Percentiles rank a stretch among this genome's conserved stretches.
phyloP scores from a whole-genome alignment of 2,888 invertebrate genomes.

The Diplazon laetatorius region DNA sequence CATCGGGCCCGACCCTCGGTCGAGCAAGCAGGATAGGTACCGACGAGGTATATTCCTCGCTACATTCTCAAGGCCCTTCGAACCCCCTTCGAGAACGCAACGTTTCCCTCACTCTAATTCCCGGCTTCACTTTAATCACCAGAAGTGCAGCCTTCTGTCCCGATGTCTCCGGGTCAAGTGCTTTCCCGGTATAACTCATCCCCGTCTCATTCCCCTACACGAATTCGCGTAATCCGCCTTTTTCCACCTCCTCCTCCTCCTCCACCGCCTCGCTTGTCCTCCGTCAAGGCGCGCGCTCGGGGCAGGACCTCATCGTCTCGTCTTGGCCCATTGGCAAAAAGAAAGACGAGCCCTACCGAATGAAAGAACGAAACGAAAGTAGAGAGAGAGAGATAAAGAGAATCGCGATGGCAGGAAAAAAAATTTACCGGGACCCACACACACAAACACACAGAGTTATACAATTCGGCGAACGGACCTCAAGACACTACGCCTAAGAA shows the following conservation, averaged over 20 bases:
- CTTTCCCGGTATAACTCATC: slow-evolving; percentile 64
- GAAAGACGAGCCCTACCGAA: slow-evolving; percentile 32
- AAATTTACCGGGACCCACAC: neutral
- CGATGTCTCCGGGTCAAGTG: slow-evolving; percentile 74
- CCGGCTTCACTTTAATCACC: slow-evolving; percentile 79
- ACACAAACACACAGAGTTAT: neutral
- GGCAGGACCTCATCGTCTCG: neutral
- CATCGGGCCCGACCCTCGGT: slow-evolving; percentile 23
- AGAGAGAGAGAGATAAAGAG: slow-evolving; percentile 8
- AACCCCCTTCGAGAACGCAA: slow-evolving; percentile 57
- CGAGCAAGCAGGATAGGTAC: slow-evolving; percentile 19
- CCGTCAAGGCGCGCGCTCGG: too few species aligned
- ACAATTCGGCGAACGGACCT: neutral
- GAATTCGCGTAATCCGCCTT: slow-evolving; percentile 24
- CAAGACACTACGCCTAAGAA: slow-evolving; percentile 6
- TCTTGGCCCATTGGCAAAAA: slow-evolving; percentile 35
- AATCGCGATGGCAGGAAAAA: slow-evolving; percentile 34
- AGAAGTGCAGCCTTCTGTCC: slow-evolving; percentile 73
- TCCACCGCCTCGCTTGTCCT: too few species aligned
- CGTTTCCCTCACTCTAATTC: slow-evolving; percentile 76
- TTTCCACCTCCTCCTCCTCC: slow-evolving; percentile 6
- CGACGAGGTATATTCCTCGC: slow-evolving; percentile 12
- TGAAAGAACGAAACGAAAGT: slow-evolving; percentile 14
- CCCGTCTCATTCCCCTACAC: slow-evolving; percentile 36
- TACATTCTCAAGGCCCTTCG: slow-evolving; percentile 32